Percentiles rank a stretch among this genome's conserved stretches.
These are phyloP conservation scores for Palythoa heliodiscus DNA, from an alignment of 92 coral and sea anemone species.

Conservation along the genomic window DNA sequence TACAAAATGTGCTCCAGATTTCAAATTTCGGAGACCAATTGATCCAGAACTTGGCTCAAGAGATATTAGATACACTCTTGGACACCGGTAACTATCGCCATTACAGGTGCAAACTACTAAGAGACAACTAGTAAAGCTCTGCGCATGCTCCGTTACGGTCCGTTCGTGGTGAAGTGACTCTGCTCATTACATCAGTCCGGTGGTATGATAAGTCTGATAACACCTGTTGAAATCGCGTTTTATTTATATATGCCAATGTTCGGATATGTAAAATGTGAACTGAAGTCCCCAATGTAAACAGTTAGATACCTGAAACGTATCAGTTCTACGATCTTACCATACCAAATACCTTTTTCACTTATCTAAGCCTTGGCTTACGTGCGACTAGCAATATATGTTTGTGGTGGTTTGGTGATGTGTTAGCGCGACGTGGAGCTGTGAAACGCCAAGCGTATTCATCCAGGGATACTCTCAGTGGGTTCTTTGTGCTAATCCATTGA, in stretches of 20 bases:
- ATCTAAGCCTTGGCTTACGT: not conserved
- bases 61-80: not conserved
- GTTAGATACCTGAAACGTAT: too few species aligned
- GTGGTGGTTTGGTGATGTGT: not conserved
- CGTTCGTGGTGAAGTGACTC: not conserved
- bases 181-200: not conserved
- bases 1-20: conserved; percentile 13
- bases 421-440: not conserved
- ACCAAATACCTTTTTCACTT: too few species aligned
- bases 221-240: not conserved
- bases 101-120: not conserved
- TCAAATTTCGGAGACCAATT: not conserved
- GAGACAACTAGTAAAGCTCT: not conserved
- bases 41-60: not conserved
- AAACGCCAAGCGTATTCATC: not conserved
- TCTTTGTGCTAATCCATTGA: not conserved
- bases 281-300: not conserved
- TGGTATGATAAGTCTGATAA: not conserved
- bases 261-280: not conserved
- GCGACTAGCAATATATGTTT: too few species aligned
- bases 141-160: not conserved
- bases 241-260: not conserved
- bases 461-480: not conserved
- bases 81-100: not conserved
- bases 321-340: too few species aligned